Conservation (phyloP, 2,797 vertebrate species). For the Anguilla anguilla region DNA sequence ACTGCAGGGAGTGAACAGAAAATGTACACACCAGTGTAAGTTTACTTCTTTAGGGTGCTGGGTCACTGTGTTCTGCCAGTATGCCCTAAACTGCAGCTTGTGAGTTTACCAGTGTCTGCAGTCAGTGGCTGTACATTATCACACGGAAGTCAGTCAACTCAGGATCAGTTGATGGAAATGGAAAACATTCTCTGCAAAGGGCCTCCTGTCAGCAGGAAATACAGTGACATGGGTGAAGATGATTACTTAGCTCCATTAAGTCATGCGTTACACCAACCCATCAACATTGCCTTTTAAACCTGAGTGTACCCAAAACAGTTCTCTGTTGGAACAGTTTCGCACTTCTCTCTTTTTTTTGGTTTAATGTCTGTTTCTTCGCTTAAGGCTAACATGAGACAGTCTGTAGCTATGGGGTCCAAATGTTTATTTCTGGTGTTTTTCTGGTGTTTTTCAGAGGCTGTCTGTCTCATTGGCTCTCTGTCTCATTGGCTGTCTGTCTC, state of each 20-base stretch:
- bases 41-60: no score
- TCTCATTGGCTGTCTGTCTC: background rate
- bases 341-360: no score
- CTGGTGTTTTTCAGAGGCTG: background rate
- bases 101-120: no score
- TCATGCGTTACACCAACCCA: background rate
- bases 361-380: background rate
- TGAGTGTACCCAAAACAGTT: background rate
- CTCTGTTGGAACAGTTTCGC: no score
- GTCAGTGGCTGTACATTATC: background rate
- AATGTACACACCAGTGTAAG: no score
- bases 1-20: no score
- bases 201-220: background rate
- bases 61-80: no score
- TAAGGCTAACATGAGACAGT: background rate
- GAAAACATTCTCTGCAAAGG: background rate
- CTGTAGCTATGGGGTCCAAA: background rate
- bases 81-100: no score
- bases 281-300: background rate
- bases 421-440: background rate
- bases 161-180: background rate
- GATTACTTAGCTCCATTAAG: background rate
- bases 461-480: background rate
- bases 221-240: background rate
- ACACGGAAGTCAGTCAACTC: background rate